Conservation (phyloP, 2,797 vertebrate genomes). For the Labroides dimidiatus region DNA sequence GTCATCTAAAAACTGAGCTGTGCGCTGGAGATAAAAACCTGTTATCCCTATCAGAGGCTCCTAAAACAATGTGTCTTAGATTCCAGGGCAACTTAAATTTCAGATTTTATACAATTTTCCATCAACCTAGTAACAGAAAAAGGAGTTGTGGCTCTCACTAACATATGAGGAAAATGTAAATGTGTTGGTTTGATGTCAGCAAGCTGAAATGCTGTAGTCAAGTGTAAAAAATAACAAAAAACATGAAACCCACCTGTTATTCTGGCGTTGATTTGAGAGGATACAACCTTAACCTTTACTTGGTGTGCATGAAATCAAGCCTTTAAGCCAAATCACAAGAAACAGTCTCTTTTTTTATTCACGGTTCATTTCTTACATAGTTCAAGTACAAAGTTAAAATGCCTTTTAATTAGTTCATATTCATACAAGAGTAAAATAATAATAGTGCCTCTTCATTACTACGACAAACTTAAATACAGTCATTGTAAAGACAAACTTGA, state of each 20-base stretch:
- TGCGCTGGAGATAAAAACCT: no score
- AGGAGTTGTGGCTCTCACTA: background rate
- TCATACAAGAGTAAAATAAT: constrained; percentile 99
- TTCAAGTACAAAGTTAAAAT: constrained; percentile 99
- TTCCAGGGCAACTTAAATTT: no score
- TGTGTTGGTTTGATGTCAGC: constrained; percentile 13
- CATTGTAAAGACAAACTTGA: constrained; percentile 97
- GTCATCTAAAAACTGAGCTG: no score
- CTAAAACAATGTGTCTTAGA: no score
- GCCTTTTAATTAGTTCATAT: constrained; percentile 95
- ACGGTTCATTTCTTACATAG: constrained; percentile 86
- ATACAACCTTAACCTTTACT: background rate
- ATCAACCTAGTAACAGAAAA: no score
- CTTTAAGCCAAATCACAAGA: constrained; percentile 87
- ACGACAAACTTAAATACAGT: constrained; percentile 98
- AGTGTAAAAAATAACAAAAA: background rate
- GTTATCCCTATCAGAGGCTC: no score
- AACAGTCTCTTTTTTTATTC: constrained; percentile 87
- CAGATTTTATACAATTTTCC: no score
- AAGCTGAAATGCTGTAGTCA: background rate
- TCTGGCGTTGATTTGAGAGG: background rate
- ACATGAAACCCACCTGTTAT: background rate
- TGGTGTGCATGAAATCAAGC: constrained; percentile 25
- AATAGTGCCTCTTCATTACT: constrained; percentile 94
- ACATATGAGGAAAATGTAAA: constrained; percentile 6